phyloP scores from a whole-genome alignment of 2,113 vertebrate genomes.

The Calidris pugnax region DNA sequence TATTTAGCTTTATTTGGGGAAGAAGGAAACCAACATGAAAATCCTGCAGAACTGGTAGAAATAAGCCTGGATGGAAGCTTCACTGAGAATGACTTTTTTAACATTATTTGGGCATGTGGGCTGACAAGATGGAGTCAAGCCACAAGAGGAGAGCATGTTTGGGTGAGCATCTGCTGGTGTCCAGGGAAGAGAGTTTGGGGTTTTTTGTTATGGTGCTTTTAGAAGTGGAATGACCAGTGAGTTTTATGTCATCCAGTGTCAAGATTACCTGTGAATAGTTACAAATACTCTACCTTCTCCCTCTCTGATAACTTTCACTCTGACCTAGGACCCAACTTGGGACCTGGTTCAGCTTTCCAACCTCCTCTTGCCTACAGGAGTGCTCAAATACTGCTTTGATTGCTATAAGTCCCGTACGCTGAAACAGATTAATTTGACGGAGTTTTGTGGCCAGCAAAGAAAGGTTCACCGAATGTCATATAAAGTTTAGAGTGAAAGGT shows the following conservation, averaged over 20 bases:
- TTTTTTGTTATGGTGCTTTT: background rate
- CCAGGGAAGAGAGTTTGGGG: background rate
- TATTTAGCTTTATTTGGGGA: background rate
- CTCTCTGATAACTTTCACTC: background rate
- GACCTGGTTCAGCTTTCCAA: background rate
- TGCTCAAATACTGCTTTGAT: background rate
- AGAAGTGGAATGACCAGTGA: background rate
- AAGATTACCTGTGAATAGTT: background rate
- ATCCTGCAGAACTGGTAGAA: background rate
- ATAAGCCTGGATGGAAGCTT: background rate
- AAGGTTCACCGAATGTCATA: background rate
- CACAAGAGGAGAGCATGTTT: background rate
- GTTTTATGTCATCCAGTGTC: background rate
- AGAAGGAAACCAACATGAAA: background rate
- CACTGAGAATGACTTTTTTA: background rate
- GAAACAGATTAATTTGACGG: background rate
- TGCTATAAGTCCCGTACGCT: background rate
- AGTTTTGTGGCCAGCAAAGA: background rate
- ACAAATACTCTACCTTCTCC: background rate
- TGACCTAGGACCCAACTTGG: background rate
- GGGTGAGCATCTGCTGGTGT: accelerated
- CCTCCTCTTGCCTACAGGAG: background rate
- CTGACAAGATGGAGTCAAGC: background rate
- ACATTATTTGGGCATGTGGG: background rate
- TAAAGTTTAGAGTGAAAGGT: background rate